Conservation (phyloP, 1,140 invertebrate species). For the Pentalonia nigronervosa region DNA sequence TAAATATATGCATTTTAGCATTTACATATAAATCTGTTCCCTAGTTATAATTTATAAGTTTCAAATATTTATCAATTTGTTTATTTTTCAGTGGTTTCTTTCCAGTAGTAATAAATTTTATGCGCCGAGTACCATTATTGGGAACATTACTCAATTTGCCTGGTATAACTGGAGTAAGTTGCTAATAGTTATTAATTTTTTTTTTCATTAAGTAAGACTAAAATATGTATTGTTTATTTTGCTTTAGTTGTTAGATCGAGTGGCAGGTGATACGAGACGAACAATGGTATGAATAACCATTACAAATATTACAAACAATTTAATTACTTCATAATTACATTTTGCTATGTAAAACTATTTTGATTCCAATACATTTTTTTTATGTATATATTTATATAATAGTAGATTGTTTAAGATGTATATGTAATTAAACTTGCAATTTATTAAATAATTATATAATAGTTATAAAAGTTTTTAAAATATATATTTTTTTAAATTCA, state of each 20-base stretch:
- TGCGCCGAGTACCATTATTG: constrained; percentile 79
- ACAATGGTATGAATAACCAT: constrained; percentile 69
- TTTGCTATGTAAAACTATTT: constrained; percentile 9
- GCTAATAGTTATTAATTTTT: constrained; percentile 1
- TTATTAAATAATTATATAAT: neutral
- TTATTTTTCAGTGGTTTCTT: constrained; percentile 78
- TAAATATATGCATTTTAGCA: too few species aligned
- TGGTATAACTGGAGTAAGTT: constrained; percentile 70
- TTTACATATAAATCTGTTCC: too few species aligned
- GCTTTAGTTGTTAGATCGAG: constrained; percentile 68
- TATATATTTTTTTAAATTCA: neutral
- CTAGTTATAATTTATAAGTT: too few species aligned
- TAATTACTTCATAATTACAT: neutral
- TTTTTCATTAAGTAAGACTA: neutral
- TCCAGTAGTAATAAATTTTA: constrained; percentile 88
- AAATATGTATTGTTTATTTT: neutral
- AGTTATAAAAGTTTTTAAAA: neutral
- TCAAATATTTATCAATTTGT: constrained; percentile 59
- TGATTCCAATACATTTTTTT: neutral
- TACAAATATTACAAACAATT: neutral
- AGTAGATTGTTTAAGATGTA: neutral
- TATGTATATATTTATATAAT: constrained; percentile 16
- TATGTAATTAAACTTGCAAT: neutral
- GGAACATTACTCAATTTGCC: constrained; percentile 79
- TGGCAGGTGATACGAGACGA: constrained; percentile 71